Conservation (phyloP, 2,888 invertebrate genomes). For the Hirtodrosophila cameraria region DNA sequence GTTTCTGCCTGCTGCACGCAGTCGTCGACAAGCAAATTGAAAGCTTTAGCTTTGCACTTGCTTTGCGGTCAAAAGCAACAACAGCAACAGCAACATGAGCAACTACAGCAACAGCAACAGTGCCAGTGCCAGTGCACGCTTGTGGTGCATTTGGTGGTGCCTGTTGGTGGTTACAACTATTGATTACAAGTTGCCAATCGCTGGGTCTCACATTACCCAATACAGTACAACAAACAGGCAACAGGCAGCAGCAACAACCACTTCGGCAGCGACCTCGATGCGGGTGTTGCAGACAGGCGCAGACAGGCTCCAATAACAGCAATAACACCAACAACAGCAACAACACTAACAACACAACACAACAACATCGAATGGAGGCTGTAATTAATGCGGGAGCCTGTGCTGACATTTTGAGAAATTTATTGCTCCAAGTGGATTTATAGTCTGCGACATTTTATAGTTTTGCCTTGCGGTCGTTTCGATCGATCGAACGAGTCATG, state of each 20-base stretch:
- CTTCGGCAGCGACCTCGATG: slow-evolving; percentile 57
- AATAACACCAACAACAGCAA: slow-evolving; percentile 25
- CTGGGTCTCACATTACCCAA: slow-evolving; percentile 73
- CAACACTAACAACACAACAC: slow-evolving; percentile 30
- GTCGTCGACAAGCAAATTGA: slow-evolving; percentile 71
- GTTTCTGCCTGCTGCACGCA: slow-evolving; percentile 57
- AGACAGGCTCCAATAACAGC: slow-evolving; percentile 65
- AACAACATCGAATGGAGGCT: slow-evolving; percentile 57
- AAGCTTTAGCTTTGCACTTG: slow-evolving; percentile 79
- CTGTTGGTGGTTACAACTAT: slow-evolving; percentile 77
- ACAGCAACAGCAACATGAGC: slow-evolving; percentile 10
- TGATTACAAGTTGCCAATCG: slow-evolving; percentile 76
- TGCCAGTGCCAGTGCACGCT: slow-evolving; percentile 29
- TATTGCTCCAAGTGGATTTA: slow-evolving; percentile 80
- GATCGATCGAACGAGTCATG: slow-evolving; percentile 62
- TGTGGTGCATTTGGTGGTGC: slow-evolving; percentile 68
- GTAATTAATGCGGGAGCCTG: slow-evolving; percentile 82
- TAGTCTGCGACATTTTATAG: slow-evolving; percentile 80
- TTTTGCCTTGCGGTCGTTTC: slow-evolving; percentile 72
- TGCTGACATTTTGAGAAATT: slow-evolving; percentile 80
- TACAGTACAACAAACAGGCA: slow-evolving; percentile 49
- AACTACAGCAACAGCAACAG: slow-evolving; percentile 21
- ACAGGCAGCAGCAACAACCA: slow-evolving; percentile 21
- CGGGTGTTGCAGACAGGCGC: slow-evolving; percentile 73
- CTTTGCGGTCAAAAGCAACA: slow-evolving; percentile 72